Evolutionary conservation across 2,888 invertebrate species (phyloP), one percentile per base, ranked within the genome.

Genomic region (Phorcus lineatus): DNA sequence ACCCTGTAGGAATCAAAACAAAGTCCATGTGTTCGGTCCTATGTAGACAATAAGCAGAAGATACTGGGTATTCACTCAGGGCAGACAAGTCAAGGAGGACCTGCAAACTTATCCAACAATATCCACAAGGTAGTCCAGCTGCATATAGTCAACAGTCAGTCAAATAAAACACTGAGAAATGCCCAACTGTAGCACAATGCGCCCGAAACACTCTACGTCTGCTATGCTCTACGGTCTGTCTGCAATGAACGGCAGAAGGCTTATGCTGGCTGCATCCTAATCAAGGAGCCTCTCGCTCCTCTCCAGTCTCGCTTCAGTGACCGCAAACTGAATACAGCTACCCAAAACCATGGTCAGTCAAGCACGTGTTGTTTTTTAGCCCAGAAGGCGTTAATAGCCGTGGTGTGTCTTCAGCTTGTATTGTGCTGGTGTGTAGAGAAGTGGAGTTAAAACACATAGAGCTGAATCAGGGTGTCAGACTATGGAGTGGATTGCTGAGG

Each of bases 1-100:
- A 62, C 62, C 62, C 62, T 62, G 28, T 3, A 62, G 62, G 62
- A 62, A 62, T 62, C 62, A 62, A 62, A 62, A 62, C 62, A 62
- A 62, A 24, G 28, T 22, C 62, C 62, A 62, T 62, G 62, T 62
- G 62, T 62, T 62, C 17, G 16, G 24, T 62, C 62, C 62, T 24
- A n/a, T n/a, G 28, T 24, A 62, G 28, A 24, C 62, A 62, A 6
- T 16, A 24, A 28, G 24, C 62, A 62, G 28, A 28, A 28, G 62
- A 24, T 28, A 19, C 57, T 7, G 11, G 16, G 28, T 62, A 28
- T 28, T 62, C 62, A 47, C 36, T 6, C 47, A 47, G 47, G 47
- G 47, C 24, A 24, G 11, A 24, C 22, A 24, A 24, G 62, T 62
- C 62, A 62, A 62, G 22, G 28, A 62, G 28, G 24, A 62, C 62